These are phyloP conservation scores for Scrobipalpa atriplicella DNA, from an alignment of 2,888 invertebrate genomes.

Conservation along the genomic window DNA sequence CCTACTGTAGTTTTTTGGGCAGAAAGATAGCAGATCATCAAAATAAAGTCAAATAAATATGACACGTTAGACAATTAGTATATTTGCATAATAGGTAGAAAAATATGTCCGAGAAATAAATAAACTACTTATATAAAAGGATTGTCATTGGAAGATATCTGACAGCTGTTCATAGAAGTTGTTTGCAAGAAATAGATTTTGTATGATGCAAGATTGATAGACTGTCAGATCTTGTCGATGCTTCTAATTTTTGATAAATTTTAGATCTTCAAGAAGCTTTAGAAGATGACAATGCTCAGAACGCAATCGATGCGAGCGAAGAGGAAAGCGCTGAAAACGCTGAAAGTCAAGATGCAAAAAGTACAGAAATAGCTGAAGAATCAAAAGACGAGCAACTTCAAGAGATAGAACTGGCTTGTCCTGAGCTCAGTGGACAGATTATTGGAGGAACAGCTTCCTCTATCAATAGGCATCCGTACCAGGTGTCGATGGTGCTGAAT, in stretches of 20 bases:
- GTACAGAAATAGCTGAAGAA: slow-evolving; percentile 33
- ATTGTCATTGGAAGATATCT: too few species aligned
- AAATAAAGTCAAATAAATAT: too few species aligned
- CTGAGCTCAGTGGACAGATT: slow-evolving; percentile 74
- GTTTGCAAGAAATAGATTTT: too few species aligned
- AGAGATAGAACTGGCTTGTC: slow-evolving; percentile 60
- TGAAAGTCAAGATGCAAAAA: background rate
- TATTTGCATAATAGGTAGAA: too few species aligned
- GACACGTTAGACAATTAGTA: too few species aligned
- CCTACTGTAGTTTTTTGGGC: too few species aligned
- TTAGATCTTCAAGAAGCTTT: slow-evolving; percentile 54
- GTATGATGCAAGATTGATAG: too few species aligned
- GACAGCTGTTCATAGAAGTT: too few species aligned
- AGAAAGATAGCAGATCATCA: too few species aligned
- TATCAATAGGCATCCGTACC: slow-evolving; percentile 68
- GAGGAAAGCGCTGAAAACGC: slow-evolving; percentile 28
- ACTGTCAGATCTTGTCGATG: too few species aligned
- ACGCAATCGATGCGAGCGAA: background rate
- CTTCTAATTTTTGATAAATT: background rate
- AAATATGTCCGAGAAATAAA: too few species aligned
- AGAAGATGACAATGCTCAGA: slow-evolving; percentile 42
- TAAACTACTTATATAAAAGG: too few species aligned
- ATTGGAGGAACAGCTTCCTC: slow-evolving; percentile 72
- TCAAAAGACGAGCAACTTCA: slow-evolving; percentile 48
- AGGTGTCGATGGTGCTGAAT: slow-evolving; percentile 75